A percentile compares a stretch with the other conserved stretches of the same genome.
Evolutionary conservation across 2,113 vertebrate genomes (phyloP).

Genomic region (Coryphaenoides rupestris): DNA sequence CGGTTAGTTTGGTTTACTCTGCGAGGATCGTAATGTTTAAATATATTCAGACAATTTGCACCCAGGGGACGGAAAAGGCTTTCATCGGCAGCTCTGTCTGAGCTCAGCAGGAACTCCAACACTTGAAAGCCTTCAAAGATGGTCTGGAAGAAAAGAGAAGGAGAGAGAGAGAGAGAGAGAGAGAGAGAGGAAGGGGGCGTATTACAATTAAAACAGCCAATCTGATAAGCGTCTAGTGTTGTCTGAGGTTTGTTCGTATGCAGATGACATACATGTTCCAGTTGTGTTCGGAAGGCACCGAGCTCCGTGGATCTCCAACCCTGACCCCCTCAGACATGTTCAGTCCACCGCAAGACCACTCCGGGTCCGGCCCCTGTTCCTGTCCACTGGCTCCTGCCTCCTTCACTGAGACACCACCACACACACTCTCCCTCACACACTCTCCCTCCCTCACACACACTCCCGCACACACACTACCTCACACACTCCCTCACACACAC

Average conservation of each 20-base stretch:
- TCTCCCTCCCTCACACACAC: too few species aligned
- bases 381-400: conserved; percentile 15
- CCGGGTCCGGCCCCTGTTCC: neutral
- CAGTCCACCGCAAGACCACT: too few species aligned
- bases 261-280: too few species aligned
- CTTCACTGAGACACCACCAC: too few species aligned
- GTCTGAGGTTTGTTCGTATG: too few species aligned
- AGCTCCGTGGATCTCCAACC: neutral
- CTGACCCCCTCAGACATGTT: too few species aligned
- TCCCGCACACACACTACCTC: too few species aligned
- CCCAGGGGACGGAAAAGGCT: conserved; percentile 38
- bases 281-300: too few species aligned
- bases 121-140: conserved; percentile 43
- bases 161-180: neutral
- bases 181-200: conserved; percentile 6
- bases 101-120: conserved; percentile 27
- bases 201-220: neutral
- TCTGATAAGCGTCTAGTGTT: too few species aligned
- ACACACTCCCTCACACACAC: too few species aligned
- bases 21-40: conserved; percentile 11
- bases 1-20: too few species aligned
- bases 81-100: conserved; percentile 6
- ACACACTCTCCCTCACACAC: too few species aligned
- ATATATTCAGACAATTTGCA: conserved; percentile 33
- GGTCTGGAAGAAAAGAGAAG: conserved; percentile 4